phyloP scores from a whole-genome alignment of 2,113 vertebrate species.

The Lasiurus cinereus region DNA sequence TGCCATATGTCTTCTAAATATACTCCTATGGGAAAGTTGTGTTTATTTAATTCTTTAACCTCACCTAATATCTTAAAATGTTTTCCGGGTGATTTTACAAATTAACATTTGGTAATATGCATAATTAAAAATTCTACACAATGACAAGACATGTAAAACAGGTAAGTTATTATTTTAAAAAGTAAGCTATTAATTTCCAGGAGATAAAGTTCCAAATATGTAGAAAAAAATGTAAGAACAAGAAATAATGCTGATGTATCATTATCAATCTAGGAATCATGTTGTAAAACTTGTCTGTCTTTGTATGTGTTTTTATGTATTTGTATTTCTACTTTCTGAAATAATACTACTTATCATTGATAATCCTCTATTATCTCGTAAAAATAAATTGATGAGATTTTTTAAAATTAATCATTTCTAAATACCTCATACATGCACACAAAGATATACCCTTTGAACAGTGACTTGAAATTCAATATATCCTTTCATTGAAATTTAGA shows the following conservation, averaged over 20 bases:
- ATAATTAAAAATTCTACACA: background rate
- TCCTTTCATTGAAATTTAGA: background rate
- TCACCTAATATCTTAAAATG: conserved; percentile 44
- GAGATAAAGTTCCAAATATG: background rate
- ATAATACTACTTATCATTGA: background rate
- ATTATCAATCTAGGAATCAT: background rate
- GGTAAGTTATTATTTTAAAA: background rate
- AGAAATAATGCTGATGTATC: background rate
- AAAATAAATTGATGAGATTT: background rate
- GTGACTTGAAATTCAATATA: background rate
- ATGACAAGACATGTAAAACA: background rate
- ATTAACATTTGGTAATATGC: conserved; percentile 46
- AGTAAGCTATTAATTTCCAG: too few species aligned
- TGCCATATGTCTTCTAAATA: conserved; percentile 13
- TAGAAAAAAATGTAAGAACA: background rate
- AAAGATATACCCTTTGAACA: rapidly evolving
- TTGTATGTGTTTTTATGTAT: background rate
- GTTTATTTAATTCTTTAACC: conserved; percentile 45
- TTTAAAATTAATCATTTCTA: background rate
- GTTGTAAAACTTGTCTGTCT: background rate
- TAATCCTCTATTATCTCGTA: background rate
- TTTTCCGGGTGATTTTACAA: background rate
- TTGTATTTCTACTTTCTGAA: background rate
- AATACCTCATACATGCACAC: too few species aligned
- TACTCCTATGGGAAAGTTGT: background rate